Evolutionary conservation across 2,113 vertebrate species (phyloP).

Genomic region (Calidris pugnax): DNA sequence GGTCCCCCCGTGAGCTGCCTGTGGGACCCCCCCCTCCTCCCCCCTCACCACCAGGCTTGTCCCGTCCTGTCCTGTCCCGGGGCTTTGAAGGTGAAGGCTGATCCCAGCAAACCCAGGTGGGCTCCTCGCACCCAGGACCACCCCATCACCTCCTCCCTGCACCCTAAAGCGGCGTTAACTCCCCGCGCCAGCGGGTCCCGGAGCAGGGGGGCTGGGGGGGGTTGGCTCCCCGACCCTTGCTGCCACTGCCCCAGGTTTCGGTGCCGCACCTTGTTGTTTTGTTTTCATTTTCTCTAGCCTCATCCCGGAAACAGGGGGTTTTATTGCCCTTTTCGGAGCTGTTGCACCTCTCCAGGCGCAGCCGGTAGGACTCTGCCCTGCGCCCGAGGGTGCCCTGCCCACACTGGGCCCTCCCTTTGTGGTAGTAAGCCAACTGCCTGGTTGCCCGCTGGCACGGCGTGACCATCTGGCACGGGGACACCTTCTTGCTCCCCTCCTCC

Average conservation of each 20-base stretch:
- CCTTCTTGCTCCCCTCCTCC: fast-evolving
- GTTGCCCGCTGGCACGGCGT: no score
- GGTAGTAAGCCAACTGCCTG: no score
- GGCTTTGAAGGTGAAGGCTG: not conserved
- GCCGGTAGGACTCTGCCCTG: not conserved
- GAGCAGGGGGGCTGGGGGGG: not conserved
- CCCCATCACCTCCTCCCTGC: fast-evolving
- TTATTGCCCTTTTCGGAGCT: not conserved
- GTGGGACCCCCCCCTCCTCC: not conserved
- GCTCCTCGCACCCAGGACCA: not conserved
- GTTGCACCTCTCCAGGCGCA: fast-evolving
- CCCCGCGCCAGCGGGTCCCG: fast-evolving
- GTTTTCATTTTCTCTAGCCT: no score
- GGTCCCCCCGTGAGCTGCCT: not conserved
- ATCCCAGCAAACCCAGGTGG: fast-evolving
- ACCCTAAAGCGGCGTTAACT: fast-evolving
- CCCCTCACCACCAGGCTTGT: no score
- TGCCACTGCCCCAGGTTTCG: no score
- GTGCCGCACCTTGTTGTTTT: not conserved
- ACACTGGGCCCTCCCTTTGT: fast-evolving
- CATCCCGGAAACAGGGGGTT: fast-evolving
- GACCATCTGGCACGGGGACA: fast-evolving
- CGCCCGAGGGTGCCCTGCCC: not conserved
- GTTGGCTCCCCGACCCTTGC: fast-evolving
- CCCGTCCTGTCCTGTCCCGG: not conserved